Evolutionary conservation across 2,888 invertebrate genomes (phyloP).

Genomic region (Eupithecia pulchellata): DNA sequence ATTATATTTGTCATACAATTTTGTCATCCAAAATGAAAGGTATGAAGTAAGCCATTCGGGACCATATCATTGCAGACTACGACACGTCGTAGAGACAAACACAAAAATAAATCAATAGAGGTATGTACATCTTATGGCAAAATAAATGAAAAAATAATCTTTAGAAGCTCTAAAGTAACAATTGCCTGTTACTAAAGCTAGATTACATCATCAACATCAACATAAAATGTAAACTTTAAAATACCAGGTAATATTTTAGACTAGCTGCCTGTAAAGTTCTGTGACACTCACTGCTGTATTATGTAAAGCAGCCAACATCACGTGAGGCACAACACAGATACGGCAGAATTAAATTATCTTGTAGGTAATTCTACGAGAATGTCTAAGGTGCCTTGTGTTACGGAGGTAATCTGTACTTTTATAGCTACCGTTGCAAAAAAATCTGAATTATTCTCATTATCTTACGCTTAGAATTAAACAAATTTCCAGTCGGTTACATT

Average conservation of each 20-base stretch:
- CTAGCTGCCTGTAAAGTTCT: conserved; percentile 8
- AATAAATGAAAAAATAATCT: too few species aligned
- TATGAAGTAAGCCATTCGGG: too few species aligned
- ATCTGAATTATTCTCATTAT: neutral
- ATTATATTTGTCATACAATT: too few species aligned
- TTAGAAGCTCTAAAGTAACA: too few species aligned
- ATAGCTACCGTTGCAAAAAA: neutral
- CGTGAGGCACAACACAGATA: conserved; percentile 28
- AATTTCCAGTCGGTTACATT: neutral
- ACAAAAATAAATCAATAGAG: too few species aligned
- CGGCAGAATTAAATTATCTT: conserved; percentile 34
- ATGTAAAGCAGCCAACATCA: conserved; percentile 36
- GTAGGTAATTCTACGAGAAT: conserved; percentile 30
- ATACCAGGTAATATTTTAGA: neutral
- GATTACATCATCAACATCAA: too few species aligned
- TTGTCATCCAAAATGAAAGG: too few species aligned
- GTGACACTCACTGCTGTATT: conserved; percentile 17
- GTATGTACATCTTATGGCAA: too few species aligned
- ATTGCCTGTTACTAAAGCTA: too few species aligned
- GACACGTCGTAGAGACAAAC: too few species aligned
- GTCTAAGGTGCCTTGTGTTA: conserved; percentile 24
- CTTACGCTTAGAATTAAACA: neutral
- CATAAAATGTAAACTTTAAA: neutral
- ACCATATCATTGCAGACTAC: too few species aligned
- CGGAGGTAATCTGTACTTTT: conserved; percentile 18